A percentile compares a stretch with the other conserved stretches of the same genome.
Evolutionary conservation across 2,888 invertebrate species (phyloP).

Genomic region (Drosophila siamana): DNA sequence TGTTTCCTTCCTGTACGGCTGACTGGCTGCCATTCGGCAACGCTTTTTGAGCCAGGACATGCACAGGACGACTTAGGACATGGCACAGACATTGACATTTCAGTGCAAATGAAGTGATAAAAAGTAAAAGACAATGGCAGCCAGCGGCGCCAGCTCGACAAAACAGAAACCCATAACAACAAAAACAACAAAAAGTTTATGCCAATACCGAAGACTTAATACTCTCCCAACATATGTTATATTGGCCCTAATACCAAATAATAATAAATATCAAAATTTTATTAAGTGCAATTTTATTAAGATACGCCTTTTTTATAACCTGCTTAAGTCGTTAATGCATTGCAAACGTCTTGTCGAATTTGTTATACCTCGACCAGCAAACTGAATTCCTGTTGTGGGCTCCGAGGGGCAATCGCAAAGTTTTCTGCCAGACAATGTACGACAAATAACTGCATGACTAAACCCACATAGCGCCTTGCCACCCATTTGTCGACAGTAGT

Average conservation of each 20-base stretch:
- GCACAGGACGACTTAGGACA: conserved; percentile 30
- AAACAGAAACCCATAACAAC: background rate
- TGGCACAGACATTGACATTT: conserved; percentile 71
- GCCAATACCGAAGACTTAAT: background rate
- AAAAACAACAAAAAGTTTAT: background rate
- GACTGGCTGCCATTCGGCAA: conserved; percentile 59
- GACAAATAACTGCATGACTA: conserved; percentile 51
- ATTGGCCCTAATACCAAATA: too few species aligned
- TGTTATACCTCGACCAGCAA: background rate
- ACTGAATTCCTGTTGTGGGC: background rate
- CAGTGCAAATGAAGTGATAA: conserved; percentile 77
- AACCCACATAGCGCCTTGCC: background rate
- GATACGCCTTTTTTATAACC: background rate
- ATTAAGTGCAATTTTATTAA: background rate
- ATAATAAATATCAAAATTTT: background rate
- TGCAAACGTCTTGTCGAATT: background rate
- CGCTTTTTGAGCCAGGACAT: conserved; percentile 42
- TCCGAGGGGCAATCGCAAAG: background rate
- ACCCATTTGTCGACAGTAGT: conserved; percentile 17
- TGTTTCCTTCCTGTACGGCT: conserved; percentile 65
- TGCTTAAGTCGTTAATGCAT: background rate
- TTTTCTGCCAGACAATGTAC: conserved; percentile 46
- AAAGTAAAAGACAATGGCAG: conserved; percentile 43
- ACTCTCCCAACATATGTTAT: background rate
- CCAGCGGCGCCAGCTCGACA: conserved; percentile 10